phyloP scores from a whole-genome alignment of 2,888 invertebrate genomes.

The Lochmaea crataegi region DNA sequence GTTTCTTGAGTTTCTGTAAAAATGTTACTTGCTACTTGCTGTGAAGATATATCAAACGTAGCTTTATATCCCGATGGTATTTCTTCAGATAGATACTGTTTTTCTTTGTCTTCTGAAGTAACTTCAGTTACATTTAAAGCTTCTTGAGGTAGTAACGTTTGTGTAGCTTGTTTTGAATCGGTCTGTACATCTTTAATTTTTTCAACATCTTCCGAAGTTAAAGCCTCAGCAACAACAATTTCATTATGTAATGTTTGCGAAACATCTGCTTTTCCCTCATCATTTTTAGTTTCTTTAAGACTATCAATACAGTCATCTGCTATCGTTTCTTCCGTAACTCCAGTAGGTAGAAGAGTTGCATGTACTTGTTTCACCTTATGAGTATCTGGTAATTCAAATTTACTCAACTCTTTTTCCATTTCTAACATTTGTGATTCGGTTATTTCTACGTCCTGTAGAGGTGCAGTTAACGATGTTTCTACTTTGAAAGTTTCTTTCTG shows the following conservation, averaged over 20 bases:
- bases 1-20: conserved; percentile 66
- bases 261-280: conserved; percentile 62
- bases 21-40: conserved; percentile 66
- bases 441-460: conserved; percentile 73
- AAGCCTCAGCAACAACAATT: conserved; percentile 66
- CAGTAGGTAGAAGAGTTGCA: conserved; percentile 67
- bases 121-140: conserved; percentile 67
- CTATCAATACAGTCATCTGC: conserved; percentile 63
- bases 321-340: conserved; percentile 65
- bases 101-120: conserved; percentile 67
- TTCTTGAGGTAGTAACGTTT: conserved; percentile 63
- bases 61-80: conserved; percentile 64
- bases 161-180: conserved; percentile 58
- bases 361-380: conserved; percentile 67
- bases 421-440: conserved; percentile 74
- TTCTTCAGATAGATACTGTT: conserved; percentile 61
- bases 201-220: conserved; percentile 66
- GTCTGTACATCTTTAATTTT: conserved; percentile 40
- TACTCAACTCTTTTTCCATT: conserved; percentile 70
- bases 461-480: conserved; percentile 67
- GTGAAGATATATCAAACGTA: conserved; percentile 64
- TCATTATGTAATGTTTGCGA: conserved; percentile 65
- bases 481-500: conserved; percentile 59
- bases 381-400: conserved; percentile 68
- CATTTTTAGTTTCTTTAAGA: conserved; percentile 50